Base-by-base conservation (phyloP, 2,113 vertebrate genomes). In the Ciconia boyciana region DNA sequence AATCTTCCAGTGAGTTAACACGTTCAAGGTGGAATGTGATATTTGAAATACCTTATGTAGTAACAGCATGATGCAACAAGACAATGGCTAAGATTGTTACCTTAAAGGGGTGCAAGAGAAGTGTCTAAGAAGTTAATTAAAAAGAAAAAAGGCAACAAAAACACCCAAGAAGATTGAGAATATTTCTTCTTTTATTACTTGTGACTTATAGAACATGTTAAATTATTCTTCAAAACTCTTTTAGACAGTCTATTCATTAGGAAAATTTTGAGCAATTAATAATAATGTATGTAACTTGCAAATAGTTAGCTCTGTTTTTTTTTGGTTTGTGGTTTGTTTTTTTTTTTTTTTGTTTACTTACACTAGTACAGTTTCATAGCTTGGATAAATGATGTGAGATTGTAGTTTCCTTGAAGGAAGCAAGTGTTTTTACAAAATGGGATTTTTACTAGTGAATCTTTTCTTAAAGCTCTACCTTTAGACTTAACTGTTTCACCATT, bases 51-150 rank as follows among this genome's bases (percentile, higher is more conserved):
- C 7, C 7, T 41, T 5, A 2, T 3, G 6, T 10, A 5, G 43
- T 41, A 9, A 15, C 11, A 31, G 8, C 4, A 0, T 5, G 8
- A 7, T n/a, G 43, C 10, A 31, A 2, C 11, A 8, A 8, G n/a
- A 25, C 1, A 26, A 6, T 0, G 7, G 10, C 13, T 13, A 4
- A 19, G 25, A 2, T 4, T 16, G 15, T 11, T 49, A 1, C 17
- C 9, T 8, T 20, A 49, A 29, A 25, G 26, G 34, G 8, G 1
- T 20, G 13, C 15, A 6, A 28, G 2, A 61, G 13, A 9, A 0
- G 0, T 11, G 3, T 43, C 48, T 10, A 32, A 29, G 16, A 60
- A 58, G 26, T 36, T 49, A 29, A 12, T 28, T 58, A 4, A 8
- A 60, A 60, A 14, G 32, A n/a, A 32, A 46, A 46, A 36, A 18